phyloP scores from a whole-genome alignment of 1,140 invertebrate species.

The Andricus grossulariae region DNA sequence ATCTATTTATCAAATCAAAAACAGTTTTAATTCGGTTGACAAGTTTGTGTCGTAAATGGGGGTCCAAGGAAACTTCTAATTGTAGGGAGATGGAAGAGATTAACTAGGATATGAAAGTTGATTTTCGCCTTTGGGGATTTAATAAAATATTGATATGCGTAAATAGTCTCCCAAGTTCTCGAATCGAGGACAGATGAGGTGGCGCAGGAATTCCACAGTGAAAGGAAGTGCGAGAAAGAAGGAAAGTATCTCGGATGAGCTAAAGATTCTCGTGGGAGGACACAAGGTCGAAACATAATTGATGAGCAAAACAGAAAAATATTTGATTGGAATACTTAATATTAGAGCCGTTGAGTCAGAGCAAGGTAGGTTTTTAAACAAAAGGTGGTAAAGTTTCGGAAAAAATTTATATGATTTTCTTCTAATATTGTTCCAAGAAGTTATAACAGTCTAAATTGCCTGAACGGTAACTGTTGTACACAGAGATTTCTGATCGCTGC shows the following conservation, averaged over 20 bases:
- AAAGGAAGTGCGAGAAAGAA: constrained; percentile 17
- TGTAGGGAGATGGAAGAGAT: background rate
- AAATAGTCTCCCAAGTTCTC: background rate
- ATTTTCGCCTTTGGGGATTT: background rate
- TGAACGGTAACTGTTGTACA: constrained; percentile 25
- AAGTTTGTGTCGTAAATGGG: too few relatives aligned
- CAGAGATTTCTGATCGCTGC: constrained; percentile 14
- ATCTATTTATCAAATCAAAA: too few relatives aligned
- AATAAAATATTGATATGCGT: background rate
- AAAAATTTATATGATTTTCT: constrained; percentile 13
- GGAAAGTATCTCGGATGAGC: constrained; percentile 7
- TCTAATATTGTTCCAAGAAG: constrained; percentile 11
- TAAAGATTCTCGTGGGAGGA: background rate
- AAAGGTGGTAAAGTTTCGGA: background rate
- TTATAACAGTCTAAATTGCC: background rate
- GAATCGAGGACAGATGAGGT: constrained; percentile 25
- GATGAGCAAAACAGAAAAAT: too few relatives aligned
- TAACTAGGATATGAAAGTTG: background rate
- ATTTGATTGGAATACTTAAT: too few relatives aligned
- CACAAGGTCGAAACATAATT: background rate
- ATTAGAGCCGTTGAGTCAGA: too few relatives aligned
- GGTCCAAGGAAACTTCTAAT: too few relatives aligned
- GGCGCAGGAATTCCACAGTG: constrained; percentile 14
- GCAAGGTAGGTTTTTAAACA: background rate
- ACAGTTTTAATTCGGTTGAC: too few relatives aligned